These are phyloP conservation scores for Cyaniris semiargus DNA, from an alignment of 2,888 invertebrate species.

Conservation along the genomic window DNA sequence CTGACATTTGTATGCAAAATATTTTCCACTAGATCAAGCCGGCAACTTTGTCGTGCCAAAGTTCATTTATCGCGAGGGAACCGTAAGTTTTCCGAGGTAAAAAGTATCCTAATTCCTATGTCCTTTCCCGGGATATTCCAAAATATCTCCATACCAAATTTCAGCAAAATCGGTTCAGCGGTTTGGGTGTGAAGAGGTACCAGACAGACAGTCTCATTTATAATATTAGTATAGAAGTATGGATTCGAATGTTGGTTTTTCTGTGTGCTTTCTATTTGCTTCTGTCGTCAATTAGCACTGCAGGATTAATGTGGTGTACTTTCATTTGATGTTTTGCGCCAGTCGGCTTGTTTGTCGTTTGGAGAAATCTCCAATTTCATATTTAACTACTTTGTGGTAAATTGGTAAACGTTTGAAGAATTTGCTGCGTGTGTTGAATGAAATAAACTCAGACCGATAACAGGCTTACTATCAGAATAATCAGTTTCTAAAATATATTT, in stretches of 20 bases:
- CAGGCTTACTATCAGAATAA: too few species aligned
- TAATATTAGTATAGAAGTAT: too few species aligned
- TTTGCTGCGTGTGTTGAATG: not conserved
- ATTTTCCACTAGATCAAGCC: not conserved
- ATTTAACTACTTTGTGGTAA: not conserved
- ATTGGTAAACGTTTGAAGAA: not conserved
- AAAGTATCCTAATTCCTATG: too few species aligned
- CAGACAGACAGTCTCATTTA: too few species aligned
- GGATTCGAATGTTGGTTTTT: slow-evolving; percentile 14
- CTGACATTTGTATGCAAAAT: slow-evolving; percentile 23
- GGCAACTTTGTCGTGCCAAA: too few species aligned
- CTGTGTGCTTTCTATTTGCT: slow-evolving; percentile 28
- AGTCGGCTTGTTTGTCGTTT: not conserved
- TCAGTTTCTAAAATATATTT: not conserved
- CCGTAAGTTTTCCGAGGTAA: too few species aligned
- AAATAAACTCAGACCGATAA: too few species aligned
- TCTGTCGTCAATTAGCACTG: slow-evolving; percentile 16
- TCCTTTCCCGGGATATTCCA: too few species aligned
- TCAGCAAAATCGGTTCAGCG: too few species aligned
- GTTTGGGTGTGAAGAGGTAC: too few species aligned
- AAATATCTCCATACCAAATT: too few species aligned
- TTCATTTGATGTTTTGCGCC: slow-evolving; percentile 14
- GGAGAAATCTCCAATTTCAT: not conserved
- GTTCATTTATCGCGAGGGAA: too few species aligned
- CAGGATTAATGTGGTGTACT: not conserved